Evolutionary conservation across 1,140 invertebrate genomes (phyloP).

Genomic region (Drosophila takahashii): DNA sequence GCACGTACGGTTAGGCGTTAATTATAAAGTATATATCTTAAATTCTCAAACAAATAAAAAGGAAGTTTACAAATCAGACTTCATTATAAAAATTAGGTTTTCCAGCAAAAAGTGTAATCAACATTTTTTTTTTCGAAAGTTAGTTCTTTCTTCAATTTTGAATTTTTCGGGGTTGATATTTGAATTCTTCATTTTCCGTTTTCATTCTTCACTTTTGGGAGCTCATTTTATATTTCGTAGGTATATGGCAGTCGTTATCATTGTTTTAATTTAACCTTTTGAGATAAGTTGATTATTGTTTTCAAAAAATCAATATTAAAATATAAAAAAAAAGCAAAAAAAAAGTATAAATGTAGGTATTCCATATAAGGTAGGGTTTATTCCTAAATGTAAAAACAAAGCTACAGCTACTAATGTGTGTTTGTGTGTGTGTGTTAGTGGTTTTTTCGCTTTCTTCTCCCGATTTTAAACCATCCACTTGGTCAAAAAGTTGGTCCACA

Average conservation of each 20-base stretch:
- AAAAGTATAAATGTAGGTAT: constrained; percentile 6
- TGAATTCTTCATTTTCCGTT: constrained; percentile 1
- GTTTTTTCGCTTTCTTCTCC: background rate
- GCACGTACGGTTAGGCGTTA: constrained; percentile 12
- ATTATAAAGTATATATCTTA: constrained; percentile 20
- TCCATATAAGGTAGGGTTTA: constrained; percentile 15
- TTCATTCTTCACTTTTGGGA: constrained; percentile 16
- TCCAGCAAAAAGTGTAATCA: constrained; percentile 13
- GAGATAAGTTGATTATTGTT: constrained; percentile 72
- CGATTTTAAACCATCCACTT: constrained; percentile 10
- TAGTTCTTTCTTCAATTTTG: background rate
- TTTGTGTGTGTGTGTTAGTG: constrained; percentile 13
- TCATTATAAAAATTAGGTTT: constrained; percentile 26
- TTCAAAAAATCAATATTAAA: constrained; percentile 58
- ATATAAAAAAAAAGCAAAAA: constrained; percentile 47
- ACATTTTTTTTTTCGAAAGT: constrained; percentile 4
- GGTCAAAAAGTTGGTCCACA: constrained; percentile 37
- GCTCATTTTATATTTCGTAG: constrained; percentile 45
- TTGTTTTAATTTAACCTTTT: constrained; percentile 52
- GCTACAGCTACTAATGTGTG: constrained; percentile 12
- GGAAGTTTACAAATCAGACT: constrained; percentile 56
- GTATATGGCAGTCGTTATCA: constrained; percentile 77
- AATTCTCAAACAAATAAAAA: constrained; percentile 32
- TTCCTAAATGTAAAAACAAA: constrained; percentile 1
- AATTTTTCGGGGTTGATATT: constrained; percentile 19